Percentiles rank a stretch among this genome's conserved stretches.
phyloP scores from a whole-genome alignment of 2,888 invertebrate genomes.

The Amphimallon solstitiale region DNA sequence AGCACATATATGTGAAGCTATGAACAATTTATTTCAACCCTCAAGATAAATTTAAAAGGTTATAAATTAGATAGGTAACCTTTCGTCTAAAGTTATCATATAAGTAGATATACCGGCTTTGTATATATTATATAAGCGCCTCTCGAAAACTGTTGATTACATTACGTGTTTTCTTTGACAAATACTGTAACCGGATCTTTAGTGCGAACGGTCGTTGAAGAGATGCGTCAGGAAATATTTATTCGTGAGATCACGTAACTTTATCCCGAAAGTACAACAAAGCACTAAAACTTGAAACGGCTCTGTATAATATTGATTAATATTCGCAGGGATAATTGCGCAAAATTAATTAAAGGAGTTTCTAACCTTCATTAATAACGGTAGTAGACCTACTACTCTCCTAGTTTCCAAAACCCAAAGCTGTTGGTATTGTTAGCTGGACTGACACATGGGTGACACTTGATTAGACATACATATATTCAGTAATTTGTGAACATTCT shows the following conservation, averaged over 20 bases:
- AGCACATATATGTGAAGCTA: too few relatives aligned
- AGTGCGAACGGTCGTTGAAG: conserved; percentile 6
- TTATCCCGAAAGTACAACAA: conserved; percentile 16
- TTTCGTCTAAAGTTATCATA: too few relatives aligned
- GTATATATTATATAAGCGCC: not conserved
- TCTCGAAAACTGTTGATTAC: conserved; percentile 6
- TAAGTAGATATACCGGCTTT: too few relatives aligned
- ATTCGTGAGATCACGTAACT: conserved; percentile 15
- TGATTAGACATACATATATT: conserved; percentile 24
- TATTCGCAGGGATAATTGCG: conserved; percentile 63
- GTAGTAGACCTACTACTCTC: conserved; percentile 42
- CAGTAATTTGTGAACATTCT: not conserved
- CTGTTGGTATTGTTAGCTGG: conserved; percentile 9
- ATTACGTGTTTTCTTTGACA: conserved; percentile 21
- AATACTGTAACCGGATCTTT: conserved; percentile 28
- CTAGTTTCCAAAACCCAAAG: conserved; percentile 13
- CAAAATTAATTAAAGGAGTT: conserved; percentile 65
- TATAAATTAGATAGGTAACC: too few relatives aligned
- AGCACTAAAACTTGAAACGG: conserved; percentile 29
- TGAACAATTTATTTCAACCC: too few relatives aligned
- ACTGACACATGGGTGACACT: conserved; percentile 27
- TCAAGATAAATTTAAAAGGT: too few relatives aligned
- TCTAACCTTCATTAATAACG: conserved; percentile 64
- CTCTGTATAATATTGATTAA: conserved; percentile 59
- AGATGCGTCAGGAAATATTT: conserved; percentile 20